Evolutionary conservation across 1,140 invertebrate genomes (phyloP).

Genomic region (Drosophila varians): DNA sequence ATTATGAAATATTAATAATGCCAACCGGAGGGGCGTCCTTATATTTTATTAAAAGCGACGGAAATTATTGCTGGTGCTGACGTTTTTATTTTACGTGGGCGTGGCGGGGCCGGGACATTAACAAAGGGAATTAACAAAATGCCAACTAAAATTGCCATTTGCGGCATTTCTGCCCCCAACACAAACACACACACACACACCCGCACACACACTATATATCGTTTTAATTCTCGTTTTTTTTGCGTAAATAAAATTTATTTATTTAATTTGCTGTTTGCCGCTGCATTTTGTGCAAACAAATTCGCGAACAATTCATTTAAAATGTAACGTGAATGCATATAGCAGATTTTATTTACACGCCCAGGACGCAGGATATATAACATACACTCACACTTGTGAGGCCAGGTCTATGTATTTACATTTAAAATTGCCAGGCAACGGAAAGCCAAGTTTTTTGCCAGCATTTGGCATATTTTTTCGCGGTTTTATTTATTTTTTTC

Average conservation of each 20-base stretch:
- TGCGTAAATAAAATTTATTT: conserved; percentile 67
- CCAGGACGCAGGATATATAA: not conserved
- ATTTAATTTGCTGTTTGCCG: conserved; percentile 72
- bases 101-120: conserved; percentile 2
- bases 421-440: conserved; percentile 64
- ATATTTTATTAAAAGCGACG: conserved; percentile 63
- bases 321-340: conserved; percentile 58
- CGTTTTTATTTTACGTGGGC: conserved; percentile 60
- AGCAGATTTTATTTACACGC: not conserved
- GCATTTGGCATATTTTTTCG: conserved; percentile 60
- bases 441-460: conserved; percentile 57
- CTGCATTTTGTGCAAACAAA: conserved; percentile 66
- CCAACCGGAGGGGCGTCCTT: conserved; percentile 29
- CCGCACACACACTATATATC: too few species aligned
- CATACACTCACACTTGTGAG: not conserved
- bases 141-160: conserved; percentile 66
- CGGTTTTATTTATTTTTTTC: conserved; percentile 25
- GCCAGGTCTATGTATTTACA: conserved; percentile 51
- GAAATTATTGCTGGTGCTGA: conserved; percentile 64
- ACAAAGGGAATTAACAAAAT: conserved; percentile 48
- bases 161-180: conserved; percentile 26
- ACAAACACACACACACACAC: too few species aligned
- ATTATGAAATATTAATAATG: conserved; percentile 67
- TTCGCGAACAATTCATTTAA: conserved; percentile 77
- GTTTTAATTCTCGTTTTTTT: conserved; percentile 20